Conservation (phyloP, 2,888 invertebrate genomes). For the Temnothorax rugatulus region DNA sequence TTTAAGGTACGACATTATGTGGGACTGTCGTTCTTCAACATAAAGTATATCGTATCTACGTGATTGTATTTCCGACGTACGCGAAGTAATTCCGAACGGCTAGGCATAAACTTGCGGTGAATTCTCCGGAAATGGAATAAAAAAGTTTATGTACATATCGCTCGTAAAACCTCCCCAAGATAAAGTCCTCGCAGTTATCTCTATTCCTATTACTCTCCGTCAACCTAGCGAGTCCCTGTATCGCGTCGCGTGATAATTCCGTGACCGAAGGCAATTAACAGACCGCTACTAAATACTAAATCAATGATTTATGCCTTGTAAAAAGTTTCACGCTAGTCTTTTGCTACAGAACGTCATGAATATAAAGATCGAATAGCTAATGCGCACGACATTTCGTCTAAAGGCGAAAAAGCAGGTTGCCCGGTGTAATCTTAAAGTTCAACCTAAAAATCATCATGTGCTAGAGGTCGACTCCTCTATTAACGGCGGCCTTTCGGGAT, state of each 20-base stretch:
- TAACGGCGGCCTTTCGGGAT: conserved; percentile 26
- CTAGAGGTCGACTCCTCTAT: background rate
- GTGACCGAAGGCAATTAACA: background rate
- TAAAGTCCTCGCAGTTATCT: conserved; percentile 12
- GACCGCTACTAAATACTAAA: background rate
- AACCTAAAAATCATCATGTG: conserved; percentile 16
- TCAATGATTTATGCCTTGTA: background rate
- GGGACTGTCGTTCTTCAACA: background rate
- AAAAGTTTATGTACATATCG: conserved; percentile 42
- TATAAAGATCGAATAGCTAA: background rate
- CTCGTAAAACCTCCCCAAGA: conserved; percentile 43
- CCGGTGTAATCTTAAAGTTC: background rate
- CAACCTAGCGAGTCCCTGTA: background rate
- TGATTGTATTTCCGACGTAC: conserved; percentile 20
- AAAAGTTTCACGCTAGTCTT: background rate
- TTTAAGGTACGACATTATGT: too few relatives aligned
- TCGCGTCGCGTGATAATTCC: conserved; percentile 1
- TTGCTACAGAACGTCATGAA: background rate
- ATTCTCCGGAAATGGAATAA: conserved; percentile 39
- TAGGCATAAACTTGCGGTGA: conserved; percentile 21
- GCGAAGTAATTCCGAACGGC: conserved; percentile 20
- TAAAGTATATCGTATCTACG: conserved; percentile 27
- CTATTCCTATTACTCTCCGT: background rate
- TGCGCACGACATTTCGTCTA: conserved; percentile 7
- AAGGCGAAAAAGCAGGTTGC: background rate